Conservation (phyloP, 2,113 vertebrate genomes). For the Takifugu bimaculatus region DNA sequence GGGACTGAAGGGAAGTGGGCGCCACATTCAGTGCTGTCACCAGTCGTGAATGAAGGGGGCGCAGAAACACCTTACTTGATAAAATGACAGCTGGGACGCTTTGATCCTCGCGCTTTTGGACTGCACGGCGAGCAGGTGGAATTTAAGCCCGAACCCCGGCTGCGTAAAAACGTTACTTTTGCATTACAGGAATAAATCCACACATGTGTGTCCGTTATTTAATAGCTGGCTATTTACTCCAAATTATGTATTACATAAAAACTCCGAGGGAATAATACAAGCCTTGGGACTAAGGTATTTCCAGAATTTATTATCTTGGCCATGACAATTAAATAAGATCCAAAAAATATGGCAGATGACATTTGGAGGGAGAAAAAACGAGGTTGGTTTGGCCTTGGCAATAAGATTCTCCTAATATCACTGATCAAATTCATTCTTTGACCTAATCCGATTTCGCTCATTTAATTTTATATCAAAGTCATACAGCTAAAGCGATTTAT, state of each 20-base stretch:
- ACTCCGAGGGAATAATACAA: slow-evolving; percentile 6
- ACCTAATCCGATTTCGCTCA: slow-evolving; percentile 35
- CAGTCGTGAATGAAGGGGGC: slow-evolving; percentile 33
- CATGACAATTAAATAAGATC: slow-evolving; percentile 40
- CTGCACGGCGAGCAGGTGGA: slow-evolving; percentile 4
- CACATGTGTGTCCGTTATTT: slow-evolving; percentile 2
- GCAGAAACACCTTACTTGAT: slow-evolving; percentile 27
- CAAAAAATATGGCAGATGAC: slow-evolving; percentile 47
- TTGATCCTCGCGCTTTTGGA: slow-evolving; percentile 10
- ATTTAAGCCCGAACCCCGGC: slow-evolving; percentile 15
- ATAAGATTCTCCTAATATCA: slow-evolving; percentile 14
- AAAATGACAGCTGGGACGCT: slow-evolving; percentile 24
- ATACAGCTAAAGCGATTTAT: slow-evolving; percentile 20
- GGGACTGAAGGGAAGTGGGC: slow-evolving; percentile 19
- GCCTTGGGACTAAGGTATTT: slow-evolving; percentile 12
- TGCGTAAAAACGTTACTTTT: slow-evolving; percentile 2
- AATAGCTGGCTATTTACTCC: no score
- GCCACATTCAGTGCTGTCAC: slow-evolving; percentile 44
- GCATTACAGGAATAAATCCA: not conserved
- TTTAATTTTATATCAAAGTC: slow-evolving; percentile 20
- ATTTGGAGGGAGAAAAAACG: slow-evolving; percentile 36
- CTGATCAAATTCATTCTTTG: slow-evolving; percentile 18
- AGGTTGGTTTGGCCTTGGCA: slow-evolving; percentile 21
- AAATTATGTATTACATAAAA: not conserved
- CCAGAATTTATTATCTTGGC: slow-evolving; percentile 13